Conservation (phyloP, 2,113 vertebrate genomes). For the Arenaria interpres region DNA sequence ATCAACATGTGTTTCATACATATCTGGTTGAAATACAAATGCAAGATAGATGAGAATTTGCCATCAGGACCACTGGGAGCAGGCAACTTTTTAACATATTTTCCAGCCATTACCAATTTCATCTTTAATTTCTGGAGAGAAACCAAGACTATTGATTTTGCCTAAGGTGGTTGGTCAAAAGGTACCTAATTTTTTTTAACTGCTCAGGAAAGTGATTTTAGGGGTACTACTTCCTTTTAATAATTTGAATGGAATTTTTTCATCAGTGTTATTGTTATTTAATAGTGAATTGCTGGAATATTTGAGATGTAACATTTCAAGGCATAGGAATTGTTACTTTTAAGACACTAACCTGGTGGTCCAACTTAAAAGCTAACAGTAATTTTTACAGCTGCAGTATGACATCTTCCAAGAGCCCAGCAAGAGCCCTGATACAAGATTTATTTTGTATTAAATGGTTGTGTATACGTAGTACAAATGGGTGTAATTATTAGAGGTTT, state of each 20-base stretch:
- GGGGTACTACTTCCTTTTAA: neutral
- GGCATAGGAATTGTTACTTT: neutral
- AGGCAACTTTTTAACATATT: neutral
- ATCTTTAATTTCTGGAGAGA: neutral
- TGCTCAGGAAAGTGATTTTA: neutral
- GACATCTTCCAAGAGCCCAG: neutral
- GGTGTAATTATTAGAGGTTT: neutral
- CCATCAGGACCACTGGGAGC: neutral
- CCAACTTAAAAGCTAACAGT: neutral
- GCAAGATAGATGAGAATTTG: neutral
- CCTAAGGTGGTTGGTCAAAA: neutral
- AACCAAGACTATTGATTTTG: neutral
- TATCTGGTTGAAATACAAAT: neutral
- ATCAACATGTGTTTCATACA: rapidly evolving
- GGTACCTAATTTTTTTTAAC: neutral
- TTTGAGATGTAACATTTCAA: neutral
- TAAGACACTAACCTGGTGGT: neutral
- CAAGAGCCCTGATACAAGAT: neutral
- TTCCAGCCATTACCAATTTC: neutral
- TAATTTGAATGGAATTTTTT: neutral
- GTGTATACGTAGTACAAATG: neutral
- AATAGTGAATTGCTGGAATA: neutral
- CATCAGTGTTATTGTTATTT: neutral
- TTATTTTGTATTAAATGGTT: neutral
- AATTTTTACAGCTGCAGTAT: neutral